phyloP scores from a whole-genome alignment of 2,888 invertebrate genomes.

The Synergus itoensis region DNA sequence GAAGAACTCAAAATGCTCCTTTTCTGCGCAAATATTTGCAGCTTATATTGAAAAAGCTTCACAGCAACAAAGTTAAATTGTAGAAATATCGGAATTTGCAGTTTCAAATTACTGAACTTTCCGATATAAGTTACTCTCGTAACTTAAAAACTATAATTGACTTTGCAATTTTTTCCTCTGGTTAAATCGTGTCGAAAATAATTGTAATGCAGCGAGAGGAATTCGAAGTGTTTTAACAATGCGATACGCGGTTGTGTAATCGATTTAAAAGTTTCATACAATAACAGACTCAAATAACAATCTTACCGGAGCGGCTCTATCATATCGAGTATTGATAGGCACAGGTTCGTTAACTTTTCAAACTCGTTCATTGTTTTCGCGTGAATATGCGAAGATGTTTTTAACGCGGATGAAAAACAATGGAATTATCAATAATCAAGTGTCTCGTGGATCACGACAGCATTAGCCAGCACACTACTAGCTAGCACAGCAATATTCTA shows the following conservation, averaged over 20 bases:
- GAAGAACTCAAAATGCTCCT: background rate
- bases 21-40: slow-evolving; percentile 3
- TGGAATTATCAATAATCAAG: slow-evolving; percentile 41
- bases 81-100: too few species aligned
- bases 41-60: background rate
- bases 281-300: slow-evolving; percentile 23
- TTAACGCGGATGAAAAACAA: slow-evolving; percentile 40
- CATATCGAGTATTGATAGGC: slow-evolving; percentile 18
- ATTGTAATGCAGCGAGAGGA: slow-evolving; percentile 22
- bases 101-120: too few species aligned
- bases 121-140: too few species aligned
- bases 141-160: background rate
- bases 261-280: slow-evolving; percentile 27
- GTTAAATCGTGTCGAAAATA: slow-evolving; percentile 14
- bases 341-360: slow-evolving; percentile 37
- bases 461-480: background rate
- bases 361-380: slow-evolving; percentile 34
- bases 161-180: background rate
- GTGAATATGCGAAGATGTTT: slow-evolving; percentile 38
- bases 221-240: slow-evolving; percentile 18
- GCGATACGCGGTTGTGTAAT: slow-evolving; percentile 3
- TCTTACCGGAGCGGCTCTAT: slow-evolving; percentile 12
- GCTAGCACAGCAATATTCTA: slow-evolving; percentile 27
- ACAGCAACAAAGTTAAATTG: background rate
- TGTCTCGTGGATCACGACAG: slow-evolving; percentile 34